Evolutionary conservation across 2,888 invertebrate species (phyloP).

Genomic region (Rosalia funebris): DNA sequence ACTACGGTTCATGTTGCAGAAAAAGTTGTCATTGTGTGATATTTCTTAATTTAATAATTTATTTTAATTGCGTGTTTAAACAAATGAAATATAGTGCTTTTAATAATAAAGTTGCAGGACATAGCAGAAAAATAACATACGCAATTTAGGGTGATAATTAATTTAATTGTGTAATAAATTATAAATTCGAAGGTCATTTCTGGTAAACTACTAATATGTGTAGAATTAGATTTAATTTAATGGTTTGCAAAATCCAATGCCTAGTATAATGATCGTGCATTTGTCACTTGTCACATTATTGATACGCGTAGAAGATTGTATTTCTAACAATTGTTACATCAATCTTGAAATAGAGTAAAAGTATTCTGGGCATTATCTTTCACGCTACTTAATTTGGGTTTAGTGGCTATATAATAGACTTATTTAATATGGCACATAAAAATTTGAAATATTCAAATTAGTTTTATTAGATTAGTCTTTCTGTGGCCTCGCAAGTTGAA

Average conservation of each 20-base stretch:
- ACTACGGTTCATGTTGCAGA: no score
- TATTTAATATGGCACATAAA: not conserved
- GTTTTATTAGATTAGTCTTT: not conserved
- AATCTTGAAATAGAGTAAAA: not conserved
- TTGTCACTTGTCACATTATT: not conserved
- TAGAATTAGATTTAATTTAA: not conserved
- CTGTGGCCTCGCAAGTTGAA: not conserved
- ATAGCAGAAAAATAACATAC: no score
- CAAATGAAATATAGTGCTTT: no score
- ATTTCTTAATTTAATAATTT: no score
- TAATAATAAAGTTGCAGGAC: no score
- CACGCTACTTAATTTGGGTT: not conserved
- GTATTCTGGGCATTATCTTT: not conserved
- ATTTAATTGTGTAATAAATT: not conserved
- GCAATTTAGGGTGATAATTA: not conserved
- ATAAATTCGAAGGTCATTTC: not conserved
- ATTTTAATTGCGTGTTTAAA: no score
- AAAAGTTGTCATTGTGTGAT: no score
- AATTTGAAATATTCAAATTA: not conserved
- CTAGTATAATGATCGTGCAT: not conserved
- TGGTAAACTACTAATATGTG: not conserved
- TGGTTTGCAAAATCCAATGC: not conserved
- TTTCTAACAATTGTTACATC: not conserved
- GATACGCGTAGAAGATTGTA: not conserved
- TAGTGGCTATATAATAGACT: not conserved